Evolutionary conservation across 2,113 vertebrate genomes (phyloP).

Genomic region (Todiramphus chloris): DNA sequence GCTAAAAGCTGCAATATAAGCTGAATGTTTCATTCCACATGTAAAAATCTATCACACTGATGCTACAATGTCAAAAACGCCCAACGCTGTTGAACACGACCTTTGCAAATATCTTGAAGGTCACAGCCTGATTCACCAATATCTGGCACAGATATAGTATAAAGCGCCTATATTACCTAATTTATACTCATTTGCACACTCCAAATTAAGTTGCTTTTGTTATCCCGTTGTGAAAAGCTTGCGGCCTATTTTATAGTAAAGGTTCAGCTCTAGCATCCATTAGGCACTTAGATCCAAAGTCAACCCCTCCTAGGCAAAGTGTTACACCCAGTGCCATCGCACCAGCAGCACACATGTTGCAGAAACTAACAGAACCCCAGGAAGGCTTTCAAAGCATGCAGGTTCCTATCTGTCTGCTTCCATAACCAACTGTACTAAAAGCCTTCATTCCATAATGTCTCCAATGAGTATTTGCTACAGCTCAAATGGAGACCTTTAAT

Average conservation of each 20-base stretch:
- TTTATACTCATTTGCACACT: neutral
- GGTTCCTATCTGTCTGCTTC: neutral
- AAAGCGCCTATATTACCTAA: neutral
- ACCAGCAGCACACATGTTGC: neutral
- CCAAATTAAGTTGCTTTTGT: neutral
- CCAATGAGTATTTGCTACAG: neutral
- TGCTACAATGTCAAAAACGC: neutral
- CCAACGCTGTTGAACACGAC: fast-evolving
- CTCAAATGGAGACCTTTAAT: neutral
- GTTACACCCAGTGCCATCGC: neutral
- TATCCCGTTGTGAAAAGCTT: neutral
- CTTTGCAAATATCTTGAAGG: neutral
- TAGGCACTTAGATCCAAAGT: neutral
- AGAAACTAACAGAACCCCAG: neutral
- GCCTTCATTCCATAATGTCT: neutral
- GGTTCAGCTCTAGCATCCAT: neutral
- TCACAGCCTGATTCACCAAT: neutral
- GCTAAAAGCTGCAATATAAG: neutral
- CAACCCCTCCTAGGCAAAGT: neutral
- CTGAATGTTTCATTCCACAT: neutral
- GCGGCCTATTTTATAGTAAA: neutral
- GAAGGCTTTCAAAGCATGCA: neutral
- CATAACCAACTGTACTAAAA: neutral
- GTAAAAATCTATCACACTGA: neutral
- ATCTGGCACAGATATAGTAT: neutral